Evolutionary conservation across 2,113 vertebrate species (phyloP).

Genomic region (Oncorhynchus masou): DNA sequence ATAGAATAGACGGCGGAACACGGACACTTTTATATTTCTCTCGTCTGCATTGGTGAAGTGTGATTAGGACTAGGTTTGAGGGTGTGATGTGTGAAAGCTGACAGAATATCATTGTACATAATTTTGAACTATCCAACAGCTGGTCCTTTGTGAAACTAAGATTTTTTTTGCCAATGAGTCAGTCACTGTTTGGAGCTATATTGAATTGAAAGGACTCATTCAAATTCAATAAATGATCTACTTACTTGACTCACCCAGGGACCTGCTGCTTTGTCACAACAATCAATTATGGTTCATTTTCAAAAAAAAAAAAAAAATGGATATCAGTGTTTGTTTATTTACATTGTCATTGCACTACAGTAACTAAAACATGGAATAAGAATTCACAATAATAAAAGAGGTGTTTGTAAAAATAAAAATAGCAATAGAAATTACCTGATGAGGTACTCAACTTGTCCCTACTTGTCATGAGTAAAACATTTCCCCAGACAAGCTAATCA

Average conservation of each 20-base stretch:
- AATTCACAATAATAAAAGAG: not conserved
- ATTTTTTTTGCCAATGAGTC: not conserved
- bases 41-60: not conserved
- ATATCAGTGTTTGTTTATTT: too few relatives aligned
- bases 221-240: not conserved
- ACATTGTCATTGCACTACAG: too few relatives aligned
- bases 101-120: conserved; percentile 6
- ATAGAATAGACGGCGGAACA: conserved; percentile 83
- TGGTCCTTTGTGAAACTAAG: not conserved
- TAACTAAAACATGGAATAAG: not conserved
- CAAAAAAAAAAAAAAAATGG: not conserved
- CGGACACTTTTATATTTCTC: conserved; percentile 28
- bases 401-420: conserved; percentile 1
- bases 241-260: not conserved
- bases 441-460: not conserved
- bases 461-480: not conserved
- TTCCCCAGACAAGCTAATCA: conserved; percentile 20
- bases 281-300: not conserved
- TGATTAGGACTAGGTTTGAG: not conserved
- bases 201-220: too few relatives aligned
- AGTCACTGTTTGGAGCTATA: not conserved
- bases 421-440: conserved; percentile 21
- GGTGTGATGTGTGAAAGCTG: not conserved
- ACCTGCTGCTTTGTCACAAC: not conserved
- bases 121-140: not conserved